Evolutionary conservation across 1,140 invertebrate species (phyloP).

Genomic region (Brachionus rotundiformis): DNA sequence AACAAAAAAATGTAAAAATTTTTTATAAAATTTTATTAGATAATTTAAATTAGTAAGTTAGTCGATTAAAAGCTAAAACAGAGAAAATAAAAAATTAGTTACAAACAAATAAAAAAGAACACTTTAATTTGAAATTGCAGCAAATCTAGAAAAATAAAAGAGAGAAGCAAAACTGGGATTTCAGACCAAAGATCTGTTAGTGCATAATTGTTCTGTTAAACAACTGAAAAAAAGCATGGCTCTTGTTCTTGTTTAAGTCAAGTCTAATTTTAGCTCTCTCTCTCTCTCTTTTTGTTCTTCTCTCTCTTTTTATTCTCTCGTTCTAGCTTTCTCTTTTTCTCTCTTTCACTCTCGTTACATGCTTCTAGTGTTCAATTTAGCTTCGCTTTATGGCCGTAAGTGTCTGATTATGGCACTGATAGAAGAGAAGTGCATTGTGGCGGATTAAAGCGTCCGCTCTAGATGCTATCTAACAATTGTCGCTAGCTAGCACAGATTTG

Average conservation of each 20-base stretch:
- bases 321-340: not conserved
- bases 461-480: not conserved
- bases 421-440: not conserved
- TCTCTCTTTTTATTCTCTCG: not conserved
- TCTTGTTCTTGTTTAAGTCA: not conserved
- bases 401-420: conserved; percentile 14
- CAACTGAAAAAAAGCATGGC: not conserved
- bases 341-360: not conserved
- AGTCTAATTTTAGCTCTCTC: not conserved
- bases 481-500: not conserved
- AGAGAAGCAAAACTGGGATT: not conserved
- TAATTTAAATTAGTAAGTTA: too few relatives aligned
- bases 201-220: conserved; percentile 23
- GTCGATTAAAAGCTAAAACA: too few relatives aligned
- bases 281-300: not conserved
- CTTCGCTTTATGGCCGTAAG: not conserved
- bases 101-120: conserved; percentile 21
- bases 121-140: conserved; percentile 29
- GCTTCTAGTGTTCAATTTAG: not conserved
- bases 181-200: conserved; percentile 5
- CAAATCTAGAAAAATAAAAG: not conserved
- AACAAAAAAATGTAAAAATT: too few relatives aligned
- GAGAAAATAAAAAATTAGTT: not conserved
- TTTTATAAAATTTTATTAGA: too few relatives aligned
- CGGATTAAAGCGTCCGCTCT: not conserved